Conservation (phyloP, 2,888 invertebrate species). For the Resseliella maxima region DNA sequence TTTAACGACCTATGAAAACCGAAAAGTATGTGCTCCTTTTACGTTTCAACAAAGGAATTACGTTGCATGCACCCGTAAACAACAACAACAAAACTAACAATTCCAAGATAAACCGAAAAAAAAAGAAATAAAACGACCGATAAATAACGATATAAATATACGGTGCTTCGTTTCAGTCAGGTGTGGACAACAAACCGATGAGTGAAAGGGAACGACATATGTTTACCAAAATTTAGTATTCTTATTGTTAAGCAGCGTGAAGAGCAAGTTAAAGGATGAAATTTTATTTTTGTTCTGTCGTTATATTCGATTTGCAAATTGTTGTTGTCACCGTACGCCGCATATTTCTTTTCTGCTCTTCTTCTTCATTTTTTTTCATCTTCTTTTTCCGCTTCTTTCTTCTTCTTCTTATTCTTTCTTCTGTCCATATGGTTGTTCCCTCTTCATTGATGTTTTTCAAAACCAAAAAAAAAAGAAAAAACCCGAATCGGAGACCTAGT, state of each 20-base stretch:
- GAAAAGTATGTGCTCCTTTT: conserved; percentile 16
- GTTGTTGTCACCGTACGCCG: neutral
- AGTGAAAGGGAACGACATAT: neutral
- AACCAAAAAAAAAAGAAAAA: too few relatives aligned
- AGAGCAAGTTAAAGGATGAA: neutral
- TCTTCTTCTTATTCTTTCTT: neutral
- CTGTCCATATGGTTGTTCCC: neutral
- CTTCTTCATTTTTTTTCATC: neutral
- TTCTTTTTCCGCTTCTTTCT: too few relatives aligned
- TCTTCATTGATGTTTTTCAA: conserved; percentile 1
- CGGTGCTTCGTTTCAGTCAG: neutral
- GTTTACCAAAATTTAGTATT: conserved; percentile 6
- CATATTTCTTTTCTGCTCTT: too few relatives aligned
- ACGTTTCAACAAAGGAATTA: neutral
- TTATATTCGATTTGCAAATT: neutral
- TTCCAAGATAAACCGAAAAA: neutral
- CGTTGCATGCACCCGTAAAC: neutral
- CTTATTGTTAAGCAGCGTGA: neutral
- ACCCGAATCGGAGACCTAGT: neutral
- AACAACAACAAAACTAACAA: neutral
- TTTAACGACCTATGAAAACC: conserved; percentile 9
- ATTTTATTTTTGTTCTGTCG: neutral
- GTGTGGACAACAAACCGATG: neutral
- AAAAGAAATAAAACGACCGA: neutral
- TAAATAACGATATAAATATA: neutral